Base-by-base conservation (phyloP, 2,888 invertebrate genomes). In the Drosophila suboccidentalis region DNA sequence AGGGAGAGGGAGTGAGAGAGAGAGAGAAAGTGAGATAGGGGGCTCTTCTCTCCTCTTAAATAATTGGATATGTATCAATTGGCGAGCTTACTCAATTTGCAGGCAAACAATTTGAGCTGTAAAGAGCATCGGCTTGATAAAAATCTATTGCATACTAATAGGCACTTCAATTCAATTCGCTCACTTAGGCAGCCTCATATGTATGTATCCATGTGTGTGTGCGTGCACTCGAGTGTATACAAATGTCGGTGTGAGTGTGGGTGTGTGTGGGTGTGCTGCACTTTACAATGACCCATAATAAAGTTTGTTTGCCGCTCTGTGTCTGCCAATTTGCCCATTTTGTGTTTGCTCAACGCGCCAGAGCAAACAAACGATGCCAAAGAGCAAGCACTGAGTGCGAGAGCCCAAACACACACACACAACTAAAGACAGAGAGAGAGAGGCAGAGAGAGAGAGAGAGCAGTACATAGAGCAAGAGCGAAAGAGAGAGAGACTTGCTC, bases 91-190 rank as follows among this genome's bases (percentile, higher is more conserved):
- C 78, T 66, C 67, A 82, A 82, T 81, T 80, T 80, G 75, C 71
- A 61, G 71, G 71, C 68, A 80, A 83, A 75, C 75, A 78, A 74
- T 82, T 79, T 73, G 61, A 80, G 71, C 68, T 69, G 65, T 70
- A 79, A 76, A 83, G 72, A 71, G 78, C 77, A 80, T 62, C 75
- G 71, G 78, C 78, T 72, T 78, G 82, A 83, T 83, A 83, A 84
- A 84, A 81, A 84, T 83, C 81, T 81, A 84, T 83, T 81, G 84
- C 82, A 84, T 81, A 84, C 84, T 84, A 82, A 84, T 77, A 75
- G 82, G 84, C 84, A 73, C 82, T 83, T 82, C 68, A 76, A 84
- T 77, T 81, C 84, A 83, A 82, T 83, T 82, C 81, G 78, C 78
- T 82, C 81, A 76, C 84, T 82, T 74, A 74, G 62, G 44, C 73